These are phyloP conservation scores for Galerucella calmariensis DNA, from an alignment of 2,888 invertebrate genomes.

Conservation along the genomic window DNA sequence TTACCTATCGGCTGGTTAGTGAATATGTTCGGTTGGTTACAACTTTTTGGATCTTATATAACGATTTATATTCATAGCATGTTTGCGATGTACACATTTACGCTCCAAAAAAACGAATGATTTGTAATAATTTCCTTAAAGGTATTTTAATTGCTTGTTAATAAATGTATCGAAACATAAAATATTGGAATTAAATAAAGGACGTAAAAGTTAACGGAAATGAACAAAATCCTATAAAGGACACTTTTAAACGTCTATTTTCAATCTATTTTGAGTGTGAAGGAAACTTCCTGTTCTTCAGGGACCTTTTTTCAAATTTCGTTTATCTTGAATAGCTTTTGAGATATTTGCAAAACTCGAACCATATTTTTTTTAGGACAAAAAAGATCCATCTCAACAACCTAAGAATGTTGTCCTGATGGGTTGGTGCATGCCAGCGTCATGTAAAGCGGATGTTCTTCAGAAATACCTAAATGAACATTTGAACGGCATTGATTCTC, in stretches of 20 bases:
- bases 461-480: constrained; percentile 50
- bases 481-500: constrained; percentile 52
- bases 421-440: constrained; percentile 57
- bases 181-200: neutral
- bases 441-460: constrained; percentile 52
- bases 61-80: constrained; percentile 7
- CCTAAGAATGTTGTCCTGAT: constrained; percentile 51
- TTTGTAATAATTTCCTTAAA: neutral
- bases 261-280: no score
- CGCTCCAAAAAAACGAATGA: constrained; percentile 15
- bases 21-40: neutral
- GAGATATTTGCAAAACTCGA: neutral
- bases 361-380: constrained; percentile 46
- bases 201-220: no score
- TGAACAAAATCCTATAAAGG: no score
- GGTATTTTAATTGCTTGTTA: neutral
- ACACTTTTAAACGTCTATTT: no score
- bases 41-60: constrained; percentile 16
- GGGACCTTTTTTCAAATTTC: no score
- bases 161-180: neutral
- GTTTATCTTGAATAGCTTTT: no score
- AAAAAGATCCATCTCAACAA: constrained; percentile 55
- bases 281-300: no score
- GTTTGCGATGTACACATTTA: constrained; percentile 10
- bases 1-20: constrained; percentile 9